A percentile compares a stretch with the other conserved stretches of the same genome.
These are phyloP conservation scores for Listronotus oregonensis DNA, from an alignment of 1,140 invertebrate genomes.

Conservation along the genomic window DNA sequence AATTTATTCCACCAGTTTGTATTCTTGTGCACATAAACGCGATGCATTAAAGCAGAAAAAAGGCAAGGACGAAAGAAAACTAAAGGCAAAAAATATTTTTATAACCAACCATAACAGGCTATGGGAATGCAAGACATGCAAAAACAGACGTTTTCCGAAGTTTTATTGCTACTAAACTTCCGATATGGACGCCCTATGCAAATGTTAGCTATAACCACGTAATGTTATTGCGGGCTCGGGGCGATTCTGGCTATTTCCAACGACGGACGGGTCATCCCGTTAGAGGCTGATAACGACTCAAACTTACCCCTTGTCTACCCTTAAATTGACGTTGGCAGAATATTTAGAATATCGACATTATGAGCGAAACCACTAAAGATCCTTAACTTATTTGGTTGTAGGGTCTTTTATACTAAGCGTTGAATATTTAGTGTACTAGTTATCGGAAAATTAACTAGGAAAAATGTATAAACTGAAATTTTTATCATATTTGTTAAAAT, in stretches of 20 bases:
- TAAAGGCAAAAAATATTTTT: constrained; percentile 20
- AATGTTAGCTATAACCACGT: constrained; percentile 34
- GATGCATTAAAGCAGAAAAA: too few relatives aligned
- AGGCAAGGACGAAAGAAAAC: constrained; percentile 4
- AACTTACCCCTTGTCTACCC: constrained; percentile 36
- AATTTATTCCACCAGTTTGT: too few relatives aligned
- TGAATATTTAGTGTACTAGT: too few relatives aligned
- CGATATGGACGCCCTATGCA: constrained; percentile 36
- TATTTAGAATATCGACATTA: constrained; percentile 36
- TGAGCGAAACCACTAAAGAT: constrained; percentile 33
- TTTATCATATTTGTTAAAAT: too few relatives aligned
- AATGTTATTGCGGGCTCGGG: constrained; percentile 28
- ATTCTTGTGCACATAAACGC: too few relatives aligned
- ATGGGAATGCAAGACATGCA: constrained; percentile 30
- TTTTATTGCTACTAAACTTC: constrained; percentile 31
- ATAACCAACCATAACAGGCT: constrained; percentile 1
- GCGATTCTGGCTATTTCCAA: constrained; percentile 22
- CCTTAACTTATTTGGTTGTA: constrained; percentile 15
- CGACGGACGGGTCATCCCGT: constrained; percentile 39
- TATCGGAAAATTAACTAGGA: too few relatives aligned
- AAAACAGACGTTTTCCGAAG: constrained; percentile 34
- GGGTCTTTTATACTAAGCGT: not conserved
- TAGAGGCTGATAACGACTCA: constrained; percentile 39
- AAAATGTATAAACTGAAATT: too few relatives aligned
- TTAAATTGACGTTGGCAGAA: constrained; percentile 32